Base-by-base conservation (phyloP, 2,797 vertebrate species). In the Artibeus lituratus region DNA sequence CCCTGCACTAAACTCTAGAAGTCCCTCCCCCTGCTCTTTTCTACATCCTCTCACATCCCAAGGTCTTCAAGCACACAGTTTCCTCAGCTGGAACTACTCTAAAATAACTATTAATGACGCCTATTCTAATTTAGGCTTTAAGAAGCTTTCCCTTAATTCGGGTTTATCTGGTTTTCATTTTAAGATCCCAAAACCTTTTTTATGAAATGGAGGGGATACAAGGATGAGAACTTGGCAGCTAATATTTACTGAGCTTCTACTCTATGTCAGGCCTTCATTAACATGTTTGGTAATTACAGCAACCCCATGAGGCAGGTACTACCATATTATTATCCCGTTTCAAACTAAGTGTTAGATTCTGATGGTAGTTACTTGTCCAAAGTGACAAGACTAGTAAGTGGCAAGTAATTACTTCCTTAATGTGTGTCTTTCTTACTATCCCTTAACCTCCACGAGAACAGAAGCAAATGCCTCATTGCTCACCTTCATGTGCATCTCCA, bases 241-340 rank as follows among this genome's bases (percentile, higher is more conserved):
- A 62, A 78, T 72, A 81, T 84, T 93, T 93, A 93, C 10, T 47
- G 32, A 77, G 37, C 72, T 80, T 32, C 37, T 32, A 76, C 39
- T 83, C 16, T 14, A 57, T 85, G 85, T 93, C 72, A 96, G 84
- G 44, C 10, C 32, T 29, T 96, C 72, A 93, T 92, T 81, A 94
- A 19, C 42, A 78, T 32, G 94, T 55, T 73, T 62, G 83, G 69
- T 37, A 44, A 22, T 59, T 94, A 47, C 21, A 72, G 77, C 47
- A 80, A 37, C 12, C 15, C 37, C 18, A 24, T 35, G 39, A 70
- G 39, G 65, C 42, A 82, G 18, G 57, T 12, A 11, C 19, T 10
- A 82, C 47, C 5, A 0, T 89, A 16, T 87, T 80, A 92, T 93
- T 93, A 77, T 93, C 22, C 14, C 7, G 11, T 29, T 84, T 94